These are phyloP conservation scores for Meandrusa payeni DNA, from an alignment of 2,888 invertebrate genomes.

Conservation along the genomic window DNA sequence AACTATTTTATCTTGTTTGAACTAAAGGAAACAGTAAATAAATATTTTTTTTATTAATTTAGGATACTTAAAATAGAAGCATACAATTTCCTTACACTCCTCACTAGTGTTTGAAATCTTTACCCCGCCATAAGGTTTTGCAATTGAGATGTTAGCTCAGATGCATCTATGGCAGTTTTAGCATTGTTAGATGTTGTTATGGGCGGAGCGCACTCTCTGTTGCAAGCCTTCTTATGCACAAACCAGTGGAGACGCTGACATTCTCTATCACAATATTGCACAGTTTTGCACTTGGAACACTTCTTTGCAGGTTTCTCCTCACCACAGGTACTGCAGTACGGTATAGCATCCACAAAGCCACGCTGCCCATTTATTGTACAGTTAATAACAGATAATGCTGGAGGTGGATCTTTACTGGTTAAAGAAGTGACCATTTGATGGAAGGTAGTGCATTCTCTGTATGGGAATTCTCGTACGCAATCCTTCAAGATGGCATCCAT, in stretches of 20 bases:
- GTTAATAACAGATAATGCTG: slow-evolving; percentile 86
- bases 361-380: slow-evolving; percentile 94
- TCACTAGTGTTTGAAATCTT: slow-evolving; percentile 6
- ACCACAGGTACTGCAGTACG: slow-evolving; percentile 91
- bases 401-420: slow-evolving; percentile 86
- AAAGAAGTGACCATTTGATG: slow-evolving; percentile 90
- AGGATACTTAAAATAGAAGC: slow-evolving; percentile 14
- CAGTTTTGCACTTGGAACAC: slow-evolving; percentile 96
- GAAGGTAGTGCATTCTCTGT: slow-evolving; percentile 93
- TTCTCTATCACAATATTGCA: slow-evolving; percentile 95
- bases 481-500: slow-evolving; percentile 90
- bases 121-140: slow-evolving; percentile 74
- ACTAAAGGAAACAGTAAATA: slow-evolving; percentile 13
- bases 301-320: slow-evolving; percentile 95
- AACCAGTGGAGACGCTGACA: slow-evolving; percentile 98
- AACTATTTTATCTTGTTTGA: slow-evolving; percentile 14
- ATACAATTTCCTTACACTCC: slow-evolving; percentile 13
- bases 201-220: slow-evolving; percentile 79
- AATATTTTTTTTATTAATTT: slow-evolving; percentile 11
- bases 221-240: slow-evolving; percentile 92
- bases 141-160: slow-evolving; percentile 73
- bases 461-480: slow-evolving; percentile 94
- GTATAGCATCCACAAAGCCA: slow-evolving; percentile 86
- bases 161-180: slow-evolving; percentile 60
- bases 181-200: slow-evolving; percentile 41